Percentiles rank a stretch among this genome's conserved stretches.
phyloP scores from a whole-genome alignment of 2,888 invertebrate species.

The Leptura quadrifasciata region DNA sequence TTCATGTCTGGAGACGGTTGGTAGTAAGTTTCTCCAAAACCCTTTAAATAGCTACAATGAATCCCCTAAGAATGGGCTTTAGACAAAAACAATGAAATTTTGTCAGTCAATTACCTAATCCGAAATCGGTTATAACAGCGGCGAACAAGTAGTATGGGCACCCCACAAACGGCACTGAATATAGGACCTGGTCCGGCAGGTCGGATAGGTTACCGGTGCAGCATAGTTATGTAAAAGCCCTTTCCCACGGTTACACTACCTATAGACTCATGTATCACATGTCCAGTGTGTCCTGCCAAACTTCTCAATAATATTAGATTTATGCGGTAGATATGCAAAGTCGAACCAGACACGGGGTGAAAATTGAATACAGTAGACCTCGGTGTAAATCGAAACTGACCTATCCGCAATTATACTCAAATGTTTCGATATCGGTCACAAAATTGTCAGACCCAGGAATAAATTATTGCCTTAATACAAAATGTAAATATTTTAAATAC shows the following conservation, averaged over 20 bases:
- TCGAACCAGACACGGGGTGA: constrained; percentile 31
- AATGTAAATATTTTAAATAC: constrained; percentile 7
- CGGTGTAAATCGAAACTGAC: constrained; percentile 25
- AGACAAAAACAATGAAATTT: constrained; percentile 15
- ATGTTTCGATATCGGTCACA: constrained; percentile 5
- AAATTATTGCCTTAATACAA: background rate
- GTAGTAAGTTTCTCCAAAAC: background rate
- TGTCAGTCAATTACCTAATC: constrained; percentile 23
- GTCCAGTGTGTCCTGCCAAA: constrained; percentile 40
- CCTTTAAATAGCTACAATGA: background rate
- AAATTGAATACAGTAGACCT: constrained; percentile 35
- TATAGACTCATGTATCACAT: constrained; percentile 42
- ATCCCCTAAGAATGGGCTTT: background rate
- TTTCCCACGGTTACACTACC: constrained; percentile 41
- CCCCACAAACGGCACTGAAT: constrained; percentile 22
- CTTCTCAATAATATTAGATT: constrained; percentile 43
- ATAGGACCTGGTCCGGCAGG: constrained; percentile 31
- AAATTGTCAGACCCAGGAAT: constrained; percentile 4
- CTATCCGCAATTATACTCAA: constrained; percentile 31
- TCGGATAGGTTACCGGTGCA: constrained; percentile 42
- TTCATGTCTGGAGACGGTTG: too few species aligned
- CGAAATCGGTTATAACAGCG: constrained; percentile 20
- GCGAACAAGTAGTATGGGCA: constrained; percentile 14
- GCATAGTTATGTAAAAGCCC: constrained; percentile 41
- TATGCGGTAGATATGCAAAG: constrained; percentile 44